Conservation (phyloP, 2,888 invertebrate species). For the Tenthredo mesomela region DNA sequence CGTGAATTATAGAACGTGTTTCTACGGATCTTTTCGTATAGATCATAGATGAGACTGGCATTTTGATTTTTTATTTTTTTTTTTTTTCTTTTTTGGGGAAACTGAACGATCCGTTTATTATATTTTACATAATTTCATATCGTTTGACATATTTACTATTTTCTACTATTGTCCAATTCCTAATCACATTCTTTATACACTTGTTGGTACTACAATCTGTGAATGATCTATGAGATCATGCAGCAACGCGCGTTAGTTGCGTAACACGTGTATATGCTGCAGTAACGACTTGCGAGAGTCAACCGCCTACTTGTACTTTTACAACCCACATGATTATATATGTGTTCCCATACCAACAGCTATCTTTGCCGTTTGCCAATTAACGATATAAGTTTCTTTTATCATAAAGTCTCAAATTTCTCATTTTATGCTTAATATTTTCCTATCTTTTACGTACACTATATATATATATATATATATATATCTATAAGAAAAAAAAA, state of each 20-base stretch:
- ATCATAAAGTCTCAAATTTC: background rate
- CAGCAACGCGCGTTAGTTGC: conserved; percentile 29
- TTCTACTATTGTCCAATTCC: conserved; percentile 15
- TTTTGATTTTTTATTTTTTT: background rate
- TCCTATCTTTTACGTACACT: background rate
- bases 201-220: conserved; percentile 34
- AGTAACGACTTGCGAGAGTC: conserved; percentile 37
- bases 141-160: background rate
- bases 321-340: conserved; percentile 36
- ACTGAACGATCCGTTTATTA: background rate
- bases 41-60: background rate
- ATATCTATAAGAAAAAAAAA: background rate
- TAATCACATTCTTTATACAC: conserved; percentile 32
- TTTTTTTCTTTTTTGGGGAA: background rate
- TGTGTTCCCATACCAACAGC: background rate
- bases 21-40: background rate
- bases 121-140: background rate
- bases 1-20: background rate
- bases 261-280: conserved; percentile 40
- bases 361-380: background rate
- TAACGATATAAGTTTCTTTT: background rate
- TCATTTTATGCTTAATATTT: too few relatives aligned
- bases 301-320: conserved; percentile 47
- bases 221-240: conserved; percentile 49
- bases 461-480: too few relatives aligned